These are phyloP conservation scores for Nasonovia ribisnigri DNA, from an alignment of 2,888 invertebrate species.

Conservation along the genomic window DNA sequence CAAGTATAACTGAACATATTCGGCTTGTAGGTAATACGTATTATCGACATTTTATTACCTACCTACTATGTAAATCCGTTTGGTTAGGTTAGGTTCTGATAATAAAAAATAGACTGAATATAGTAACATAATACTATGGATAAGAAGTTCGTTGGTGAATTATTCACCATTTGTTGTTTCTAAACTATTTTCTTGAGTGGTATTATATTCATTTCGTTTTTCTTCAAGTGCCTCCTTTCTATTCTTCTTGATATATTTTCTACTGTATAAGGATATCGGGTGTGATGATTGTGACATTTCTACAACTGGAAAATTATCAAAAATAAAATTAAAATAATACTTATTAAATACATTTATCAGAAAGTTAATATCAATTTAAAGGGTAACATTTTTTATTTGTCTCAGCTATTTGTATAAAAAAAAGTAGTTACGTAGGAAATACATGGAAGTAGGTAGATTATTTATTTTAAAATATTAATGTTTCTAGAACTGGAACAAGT, in stretches of 20 bases:
- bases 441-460: not conserved
- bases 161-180: constrained; percentile 32
- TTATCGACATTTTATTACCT: not conserved
- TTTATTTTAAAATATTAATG: not conserved
- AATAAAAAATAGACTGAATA: not conserved
- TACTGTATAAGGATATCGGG: not conserved
- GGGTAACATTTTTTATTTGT: not conserved
- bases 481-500: not conserved
- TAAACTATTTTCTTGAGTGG: constrained; percentile 20
- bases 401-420: not conserved
- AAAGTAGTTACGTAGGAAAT: not conserved
- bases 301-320: not conserved
- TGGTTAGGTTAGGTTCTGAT: not conserved
- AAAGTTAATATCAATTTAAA: not conserved
- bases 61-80: not conserved
- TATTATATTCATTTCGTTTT: not conserved
- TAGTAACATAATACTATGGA: not conserved
- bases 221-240: not conserved
- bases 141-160: not conserved
- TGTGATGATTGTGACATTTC: constrained; percentile 8
- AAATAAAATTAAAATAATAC: not conserved
- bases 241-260: not conserved
- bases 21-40: not conserved
- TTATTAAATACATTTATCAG: not conserved
- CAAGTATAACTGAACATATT: not conserved